Base-by-base conservation (phyloP, 2,113 vertebrate species). In the Pelmatolapia mariae region DNA sequence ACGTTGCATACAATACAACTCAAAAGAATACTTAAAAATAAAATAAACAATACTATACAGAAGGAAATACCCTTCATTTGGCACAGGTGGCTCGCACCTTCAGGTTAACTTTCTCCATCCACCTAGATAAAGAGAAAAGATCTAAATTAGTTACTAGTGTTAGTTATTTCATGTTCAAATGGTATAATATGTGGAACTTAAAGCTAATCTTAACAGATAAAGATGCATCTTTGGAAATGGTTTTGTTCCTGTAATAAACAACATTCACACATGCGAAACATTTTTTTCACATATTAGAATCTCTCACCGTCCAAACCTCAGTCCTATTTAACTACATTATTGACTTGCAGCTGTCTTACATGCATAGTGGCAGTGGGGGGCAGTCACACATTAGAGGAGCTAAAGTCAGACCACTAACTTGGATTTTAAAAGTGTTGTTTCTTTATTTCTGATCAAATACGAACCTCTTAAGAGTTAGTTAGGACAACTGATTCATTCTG, bases 311-410 rank as follows among this genome's bases (percentile, higher is more conserved):
- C 47, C 16, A 18, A 18, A 50, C 47, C 0, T 50, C 59, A 33
- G 29, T 19, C 3, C 1, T 36, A 61, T 61, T 16, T 19, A 7
- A 63, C 59, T 33, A n/a, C 31, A 54, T 45, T 7, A 11, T 40
- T 56, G 22, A 50, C 13, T 16, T 36, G 13, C 15, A 22, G 16
- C 31, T 47, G 71, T 84, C 95, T 96, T 93, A 99, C 98, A 96
- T 96, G 96, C 83, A 96, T 57, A 99, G 94, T 0, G 96, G 97
- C 76, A 99, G 96, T 83, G 98, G 97, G 61, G 96, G 96, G 88
- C 98, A 99, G 95, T 98, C 95, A 0, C 98, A 99, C 89, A 93
- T 95, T 92, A 99, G 97, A 56, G 98, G 97, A 66, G n/a, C 0
- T 22, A 22, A 10, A 22, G 53, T 54, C 53, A 22, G 10, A 54